phyloP scores from a whole-genome alignment of 2,797 vertebrate genomes.

The Malacoraja senta region DNA sequence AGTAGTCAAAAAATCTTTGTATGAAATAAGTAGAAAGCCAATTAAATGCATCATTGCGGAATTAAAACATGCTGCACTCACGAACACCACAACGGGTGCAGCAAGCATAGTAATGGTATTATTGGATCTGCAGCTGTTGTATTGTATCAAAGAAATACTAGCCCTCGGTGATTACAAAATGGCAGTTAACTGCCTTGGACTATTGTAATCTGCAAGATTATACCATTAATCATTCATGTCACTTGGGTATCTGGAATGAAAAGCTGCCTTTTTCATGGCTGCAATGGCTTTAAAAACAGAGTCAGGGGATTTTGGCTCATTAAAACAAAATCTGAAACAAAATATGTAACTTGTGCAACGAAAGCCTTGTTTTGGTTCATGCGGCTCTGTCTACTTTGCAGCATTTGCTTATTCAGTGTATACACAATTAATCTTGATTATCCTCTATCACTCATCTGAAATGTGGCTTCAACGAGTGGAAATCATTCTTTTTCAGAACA shows the following conservation, averaged over 20 bases:
- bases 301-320: slow-evolving; percentile 35
- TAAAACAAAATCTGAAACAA: slow-evolving; percentile 26
- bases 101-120: slow-evolving; percentile 43
- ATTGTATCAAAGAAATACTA: slow-evolving; percentile 42
- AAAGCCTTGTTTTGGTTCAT: slow-evolving; percentile 23
- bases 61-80: slow-evolving; percentile 25
- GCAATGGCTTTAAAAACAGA: slow-evolving; percentile 26
- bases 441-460: not conserved
- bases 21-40: not conserved
- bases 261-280: slow-evolving; percentile 28
- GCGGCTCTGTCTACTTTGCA: not conserved
- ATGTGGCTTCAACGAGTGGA: not conserved
- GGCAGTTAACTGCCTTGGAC: slow-evolving; percentile 53
- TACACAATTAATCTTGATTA: slow-evolving; percentile 33
- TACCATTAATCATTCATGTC: slow-evolving; percentile 55
- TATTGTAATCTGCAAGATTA: slow-evolving; percentile 52
- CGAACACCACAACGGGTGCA: not conserved
- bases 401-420: slow-evolving; percentile 30
- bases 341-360: slow-evolving; percentile 25
- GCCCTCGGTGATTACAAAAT: slow-evolving; percentile 49
- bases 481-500: slow-evolving; percentile 11
- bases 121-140: slow-evolving; percentile 55
- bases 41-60: slow-evolving; percentile 18
- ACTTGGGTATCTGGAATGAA: slow-evolving; percentile 40
- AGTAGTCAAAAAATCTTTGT: not conserved